Percentiles rank a stretch among this genome's conserved stretches.
These are phyloP conservation scores for Coecobrya sp. DNA, from an alignment of 2,888 invertebrate species.

Conservation along the genomic window DNA sequence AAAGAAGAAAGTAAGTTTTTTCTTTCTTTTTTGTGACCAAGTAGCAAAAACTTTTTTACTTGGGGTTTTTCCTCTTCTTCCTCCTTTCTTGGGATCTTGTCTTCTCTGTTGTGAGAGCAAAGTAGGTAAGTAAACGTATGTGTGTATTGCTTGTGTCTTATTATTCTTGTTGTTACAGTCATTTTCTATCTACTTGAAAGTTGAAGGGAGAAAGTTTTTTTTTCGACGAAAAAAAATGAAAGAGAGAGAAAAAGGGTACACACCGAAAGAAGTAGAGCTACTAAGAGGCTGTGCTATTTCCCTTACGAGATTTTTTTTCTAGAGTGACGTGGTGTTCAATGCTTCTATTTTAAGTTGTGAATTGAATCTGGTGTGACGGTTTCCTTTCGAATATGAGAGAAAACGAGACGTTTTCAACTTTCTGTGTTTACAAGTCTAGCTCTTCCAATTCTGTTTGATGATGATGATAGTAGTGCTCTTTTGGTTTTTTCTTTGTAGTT, in stretches of 20 bases:
- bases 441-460: neutral
- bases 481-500: neutral
- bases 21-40: conserved; percentile 41
- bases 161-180: conserved; percentile 34
- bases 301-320: neutral
- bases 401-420: neutral
- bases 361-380: conserved; percentile 17
- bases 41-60: conserved; percentile 31
- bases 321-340: neutral
- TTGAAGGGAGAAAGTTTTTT: conserved; percentile 6
- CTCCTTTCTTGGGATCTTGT: neutral
- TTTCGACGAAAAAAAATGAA: neutral
- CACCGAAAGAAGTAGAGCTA: neutral
- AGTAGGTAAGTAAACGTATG: neutral
- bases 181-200: conserved; percentile 44
- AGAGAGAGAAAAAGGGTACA: neutral
- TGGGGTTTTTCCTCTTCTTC: conserved; percentile 4
- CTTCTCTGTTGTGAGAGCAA: neutral
- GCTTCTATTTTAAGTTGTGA: neutral
- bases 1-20: conserved; percentile 26
- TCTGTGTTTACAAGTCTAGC: neutral
- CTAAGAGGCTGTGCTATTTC: neutral
- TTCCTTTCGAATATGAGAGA: neutral
- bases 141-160: conserved; percentile 13
- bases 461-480: neutral